Percentiles rank a stretch among this genome's conserved stretches.
Conservation (phyloP, 2,888 invertebrate species). For the Pammene aurita region DNA sequence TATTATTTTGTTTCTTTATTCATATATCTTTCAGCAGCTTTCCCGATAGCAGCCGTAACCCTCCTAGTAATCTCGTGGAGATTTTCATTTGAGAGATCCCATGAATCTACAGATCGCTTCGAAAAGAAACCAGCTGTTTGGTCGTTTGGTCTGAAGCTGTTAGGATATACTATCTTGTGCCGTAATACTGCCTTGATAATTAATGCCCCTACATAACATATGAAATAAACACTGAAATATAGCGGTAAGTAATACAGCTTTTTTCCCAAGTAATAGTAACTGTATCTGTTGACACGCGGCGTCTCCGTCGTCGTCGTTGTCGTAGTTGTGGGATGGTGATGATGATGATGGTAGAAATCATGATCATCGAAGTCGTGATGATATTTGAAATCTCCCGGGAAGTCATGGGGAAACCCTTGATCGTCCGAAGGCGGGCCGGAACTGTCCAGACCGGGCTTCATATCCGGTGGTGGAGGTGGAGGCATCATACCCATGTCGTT, state of each 20-base stretch:
- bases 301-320: slow-evolving; percentile 79
- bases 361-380: slow-evolving; percentile 73
- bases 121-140: slow-evolving; percentile 72
- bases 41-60: slow-evolving; percentile 73
- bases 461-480: slow-evolving; percentile 58
- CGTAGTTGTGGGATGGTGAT: slow-evolving; percentile 68
- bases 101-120: slow-evolving; percentile 72
- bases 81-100: slow-evolving; percentile 76
- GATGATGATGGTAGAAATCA: slow-evolving; percentile 61
- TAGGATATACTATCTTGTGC: slow-evolving; percentile 87
- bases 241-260: slow-evolving; percentile 90
- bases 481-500: slow-evolving; percentile 67
- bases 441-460: slow-evolving; percentile 56
- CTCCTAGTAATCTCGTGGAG: slow-evolving; percentile 75
- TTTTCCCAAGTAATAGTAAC: slow-evolving; percentile 89
- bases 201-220: slow-evolving; percentile 87
- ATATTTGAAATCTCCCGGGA: slow-evolving; percentile 73
- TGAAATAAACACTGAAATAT: slow-evolving; percentile 89
- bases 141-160: slow-evolving; percentile 77
- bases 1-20: slow-evolving; percentile 50
- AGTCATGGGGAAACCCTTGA: slow-evolving; percentile 74
- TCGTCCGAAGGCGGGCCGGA: slow-evolving; percentile 60
- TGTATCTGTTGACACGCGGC: slow-evolving; percentile 85
- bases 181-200: slow-evolving; percentile 88
- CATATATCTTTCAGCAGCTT: slow-evolving; percentile 72